Evolutionary conservation across 2,888 invertebrate genomes (phyloP), one percentile per base, ranked within the genome.

Genomic region (Agrotis segetum): DNA sequence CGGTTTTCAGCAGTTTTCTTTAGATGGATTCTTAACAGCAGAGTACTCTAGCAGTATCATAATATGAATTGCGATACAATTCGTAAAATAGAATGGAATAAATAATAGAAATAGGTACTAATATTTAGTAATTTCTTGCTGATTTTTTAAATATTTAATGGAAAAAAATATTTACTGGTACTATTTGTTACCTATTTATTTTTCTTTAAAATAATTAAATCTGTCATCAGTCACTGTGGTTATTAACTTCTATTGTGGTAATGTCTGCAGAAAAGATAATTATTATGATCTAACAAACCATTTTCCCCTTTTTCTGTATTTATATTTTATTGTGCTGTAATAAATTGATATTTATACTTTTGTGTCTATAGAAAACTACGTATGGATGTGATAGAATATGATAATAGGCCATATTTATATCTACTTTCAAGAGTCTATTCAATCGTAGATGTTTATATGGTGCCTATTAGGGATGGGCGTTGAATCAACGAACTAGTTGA

Each of bases 381-480:
- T 49, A 49, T 61, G n/a, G 34, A 16, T 19, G 34, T 21, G 29
- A 6, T 21, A 19, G 2, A 19, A 3, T 14, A 46, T 66, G 17
- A 56, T 75, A 72, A 75, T 46, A 66, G 21, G 6, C 16, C 21
- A 24, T 67, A 21, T 74, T 72, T 9, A 59, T 29, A 9, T 5
- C 24, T 19, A 34, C 14, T 47, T 69, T 34, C 49, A 47, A 56
- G 21, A 69, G 17, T 1, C 47, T 6, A 66, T 74, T 75, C 55
- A 66, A 1, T 9, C 5, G 1, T 9, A 3, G 19, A 44, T 67
- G 5, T 29, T 55, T 40, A 11, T 44, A 13, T 69, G 19, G 7
- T 67, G 19, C 19, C 13, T 71, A 24, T 71, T 71, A n/a, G n/a
- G n/a, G n/a, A n/a, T n/a, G n/a, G n/a, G n/a, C n/a, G n/a, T n/a